Percentiles rank a stretch among this genome's conserved stretches.
phyloP scores from a whole-genome alignment of 30 jellyfish, hydroid and myxozoan genomes.

The Kudoa iwatai region DNA sequence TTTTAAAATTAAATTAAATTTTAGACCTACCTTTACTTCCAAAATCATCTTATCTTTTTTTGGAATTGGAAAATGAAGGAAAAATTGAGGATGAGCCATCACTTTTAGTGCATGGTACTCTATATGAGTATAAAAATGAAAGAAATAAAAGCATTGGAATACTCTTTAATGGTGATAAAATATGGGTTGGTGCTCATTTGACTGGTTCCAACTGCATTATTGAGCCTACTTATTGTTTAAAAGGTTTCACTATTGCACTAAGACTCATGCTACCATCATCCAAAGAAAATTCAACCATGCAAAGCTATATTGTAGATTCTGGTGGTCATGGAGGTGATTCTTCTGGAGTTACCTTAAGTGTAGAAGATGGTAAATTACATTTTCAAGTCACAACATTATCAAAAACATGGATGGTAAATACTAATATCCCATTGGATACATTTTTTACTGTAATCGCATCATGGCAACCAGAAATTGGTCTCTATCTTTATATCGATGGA shows the following conservation, averaged over 20 bases:
- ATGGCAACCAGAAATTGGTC: conserved; percentile 38
- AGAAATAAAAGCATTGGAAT: too few species aligned
- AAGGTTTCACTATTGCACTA: conserved; percentile 54
- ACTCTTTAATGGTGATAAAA: conserved; percentile 18
- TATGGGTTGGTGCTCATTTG: conserved; percentile 41
- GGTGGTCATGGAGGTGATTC: conserved; percentile 93
- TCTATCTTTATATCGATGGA: conserved; percentile 19
- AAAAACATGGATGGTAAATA: conserved; percentile 57
- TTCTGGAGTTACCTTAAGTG: conserved; percentile 53
- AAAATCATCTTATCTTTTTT: too few species aligned
- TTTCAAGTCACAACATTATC: conserved; percentile 32
- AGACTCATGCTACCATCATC: conserved; percentile 11
- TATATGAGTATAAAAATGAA: too few species aligned
- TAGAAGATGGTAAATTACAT: conserved; percentile 47
- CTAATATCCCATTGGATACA: conserved; percentile 1
- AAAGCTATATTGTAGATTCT: conserved; percentile 30
- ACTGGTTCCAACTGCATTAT: conserved; percentile 22
- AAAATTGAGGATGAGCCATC: too few species aligned
- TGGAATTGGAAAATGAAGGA: too few species aligned
- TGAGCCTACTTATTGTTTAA: conserved; percentile 26
- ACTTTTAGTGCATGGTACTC: too few species aligned
- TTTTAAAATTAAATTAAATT: too few species aligned
- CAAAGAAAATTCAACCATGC: conserved; percentile 10
- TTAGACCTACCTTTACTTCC: too few species aligned
- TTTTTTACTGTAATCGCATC: conserved; percentile 34